Percentiles rank a stretch among this genome's conserved stretches.
These are phyloP conservation scores for Hapalemur alaotrensis DNA, from an alignment of 2,797 vertebrate species.

Conservation along the genomic window DNA sequence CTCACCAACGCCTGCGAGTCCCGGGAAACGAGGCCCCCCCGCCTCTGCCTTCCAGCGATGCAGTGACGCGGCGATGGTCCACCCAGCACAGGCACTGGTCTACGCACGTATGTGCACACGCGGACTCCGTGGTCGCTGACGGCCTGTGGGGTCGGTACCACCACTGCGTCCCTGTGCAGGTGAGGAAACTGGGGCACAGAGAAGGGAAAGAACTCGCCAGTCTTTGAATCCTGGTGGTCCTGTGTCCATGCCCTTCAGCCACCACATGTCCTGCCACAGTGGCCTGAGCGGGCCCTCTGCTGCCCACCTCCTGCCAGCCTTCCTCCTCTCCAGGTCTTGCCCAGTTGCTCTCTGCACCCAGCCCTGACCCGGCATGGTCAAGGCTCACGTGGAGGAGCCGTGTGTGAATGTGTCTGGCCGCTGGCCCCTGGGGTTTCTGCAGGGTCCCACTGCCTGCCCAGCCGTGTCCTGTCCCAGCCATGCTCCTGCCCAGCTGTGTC, in stretches of 20 bases:
- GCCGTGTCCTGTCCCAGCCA: neutral
- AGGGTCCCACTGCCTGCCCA: too few species aligned
- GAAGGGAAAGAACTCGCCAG: neutral
- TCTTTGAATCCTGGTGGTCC: neutral
- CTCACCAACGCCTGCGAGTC: too few species aligned
- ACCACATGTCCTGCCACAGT: too few species aligned
- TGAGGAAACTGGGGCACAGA: neutral
- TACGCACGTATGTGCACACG: neutral
- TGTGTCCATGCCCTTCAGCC: too few species aligned
- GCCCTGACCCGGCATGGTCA: neutral
- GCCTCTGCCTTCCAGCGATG: neutral
- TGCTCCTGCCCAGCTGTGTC: neutral
- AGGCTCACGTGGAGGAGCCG: neutral
- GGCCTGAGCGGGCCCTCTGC: neutral
- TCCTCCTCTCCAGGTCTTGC: neutral
- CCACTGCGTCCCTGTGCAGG: neutral
- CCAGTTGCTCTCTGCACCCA: neutral
- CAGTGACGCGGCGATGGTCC: neutral
- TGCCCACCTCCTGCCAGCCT: neutral
- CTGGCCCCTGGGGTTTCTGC: neutral
- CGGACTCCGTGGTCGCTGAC: too few species aligned
- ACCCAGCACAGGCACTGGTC: fast-evolving
- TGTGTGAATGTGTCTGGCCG: too few species aligned
- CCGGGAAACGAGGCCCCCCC: neutral
- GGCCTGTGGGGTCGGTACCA: neutral